Evolutionary conservation across 2,113 vertebrate species (phyloP), one percentile per base, ranked within the genome.

Genomic region (Nematolebias whitei): DNA sequence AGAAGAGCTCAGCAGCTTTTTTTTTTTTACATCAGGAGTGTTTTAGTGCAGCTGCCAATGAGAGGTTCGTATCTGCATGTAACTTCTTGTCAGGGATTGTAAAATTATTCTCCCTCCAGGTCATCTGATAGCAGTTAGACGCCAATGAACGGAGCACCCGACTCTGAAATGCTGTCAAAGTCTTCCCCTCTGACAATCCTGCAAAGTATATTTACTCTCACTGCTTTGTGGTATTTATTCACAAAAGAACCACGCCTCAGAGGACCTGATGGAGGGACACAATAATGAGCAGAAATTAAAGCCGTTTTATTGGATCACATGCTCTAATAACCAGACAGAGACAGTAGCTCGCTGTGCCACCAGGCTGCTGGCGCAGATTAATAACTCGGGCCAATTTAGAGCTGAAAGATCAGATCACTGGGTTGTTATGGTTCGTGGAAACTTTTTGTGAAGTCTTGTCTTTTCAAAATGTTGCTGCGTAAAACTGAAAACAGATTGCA

Each of bases 241-340:
- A 45, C 50, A 23, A 40, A 45, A 52, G 50, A 24, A 22, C 50
- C n/a, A 49, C 29, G 35, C 56, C 35, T n/a, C 16, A 44, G 53
- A 64, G 11, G 50, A 57, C 18, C 51, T 61, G 64, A 68, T 68
- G 64, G 18, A 22, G 41, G 50, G 40, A 4, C 19, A 48, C 39
- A 24, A n/a, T 23, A 40, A 19, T 8, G 38, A 51, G 62, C 19
- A 70, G 52, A n/a, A 64, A 74, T 41, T 55, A 54, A 63, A 71
- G 38, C 32, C 50, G 23, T 48, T 63, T 60, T 50, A 82, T 81
- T 69, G 78, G 51, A 86, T 85, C 78, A 64, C 64, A 81, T 63
- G 84, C 82, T 77, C 78, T 67, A 81, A 77, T 87, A 71, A 85
- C 71, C 85, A 76, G 61, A 68, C 1, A 38, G 38, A 61, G 39